These are phyloP conservation scores for Ornithorhynchus anatinus DNA, from an alignment of 2,113 vertebrate genomes.

Conservation along the genomic window DNA sequence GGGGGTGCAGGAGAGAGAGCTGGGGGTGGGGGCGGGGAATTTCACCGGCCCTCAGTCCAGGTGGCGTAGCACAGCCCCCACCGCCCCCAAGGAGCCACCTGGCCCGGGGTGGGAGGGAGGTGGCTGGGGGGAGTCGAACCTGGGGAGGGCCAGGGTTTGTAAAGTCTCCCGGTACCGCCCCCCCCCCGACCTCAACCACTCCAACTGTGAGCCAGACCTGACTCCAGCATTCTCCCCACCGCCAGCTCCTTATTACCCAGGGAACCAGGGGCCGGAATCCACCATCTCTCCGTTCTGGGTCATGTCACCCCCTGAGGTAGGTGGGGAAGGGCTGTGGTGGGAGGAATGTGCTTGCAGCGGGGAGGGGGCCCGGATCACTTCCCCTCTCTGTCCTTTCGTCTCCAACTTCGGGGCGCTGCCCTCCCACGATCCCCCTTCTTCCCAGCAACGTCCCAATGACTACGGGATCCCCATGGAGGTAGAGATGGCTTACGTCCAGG, in stretches of 20 bases:
- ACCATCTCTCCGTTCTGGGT: constrained; percentile 96
- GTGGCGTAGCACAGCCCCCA: not conserved
- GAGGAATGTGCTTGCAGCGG: not conserved
- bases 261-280: constrained; percentile 88
- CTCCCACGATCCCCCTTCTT: not conserved
- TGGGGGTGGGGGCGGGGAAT: accelerated
- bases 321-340: not conserved
- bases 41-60: accelerated
- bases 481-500: constrained; percentile 92
- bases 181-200: too few species aligned
- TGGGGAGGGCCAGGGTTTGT: too few species aligned
- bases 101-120: not conserved
- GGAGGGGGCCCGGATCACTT: too few species aligned
- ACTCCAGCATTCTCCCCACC: not conserved
- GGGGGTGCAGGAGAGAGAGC: too few species aligned
- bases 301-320: constrained; percentile 90
- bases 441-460: constrained; percentile 91
- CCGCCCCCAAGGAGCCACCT: not conserved
- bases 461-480: constrained; percentile 95
- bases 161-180: not conserved
- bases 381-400: accelerated
- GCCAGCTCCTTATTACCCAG: constrained; percentile 88
- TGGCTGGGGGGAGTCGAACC: not conserved
- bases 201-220: too few species aligned
- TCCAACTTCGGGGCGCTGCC: not conserved